A percentile compares a stretch with the other conserved stretches of the same genome.
Conservation (phyloP, 2,797 vertebrate genomes). For the Sebastolobus alascanus region DNA sequence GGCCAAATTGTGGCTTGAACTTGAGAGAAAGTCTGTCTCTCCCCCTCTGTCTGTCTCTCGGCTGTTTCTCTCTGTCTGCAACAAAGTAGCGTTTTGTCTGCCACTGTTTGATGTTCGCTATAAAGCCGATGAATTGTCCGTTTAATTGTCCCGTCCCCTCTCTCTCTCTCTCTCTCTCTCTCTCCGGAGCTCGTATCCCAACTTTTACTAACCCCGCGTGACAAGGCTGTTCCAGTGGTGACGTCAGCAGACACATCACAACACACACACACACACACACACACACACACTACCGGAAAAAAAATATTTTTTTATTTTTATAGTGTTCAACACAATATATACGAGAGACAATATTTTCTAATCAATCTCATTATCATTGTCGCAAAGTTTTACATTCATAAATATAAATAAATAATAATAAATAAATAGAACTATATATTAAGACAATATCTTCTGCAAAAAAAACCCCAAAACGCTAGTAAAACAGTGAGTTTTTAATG, state of each 20-base stretch:
- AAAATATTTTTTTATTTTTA: neutral
- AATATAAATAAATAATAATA: too few relatives aligned
- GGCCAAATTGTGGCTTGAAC: neutral
- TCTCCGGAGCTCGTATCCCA: slow-evolving; percentile 82
- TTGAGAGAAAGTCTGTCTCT: neutral
- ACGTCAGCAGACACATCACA: slow-evolving; percentile 85
- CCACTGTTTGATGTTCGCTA: slow-evolving; percentile 53
- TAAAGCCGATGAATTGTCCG: slow-evolving; percentile 50
- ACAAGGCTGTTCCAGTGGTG: slow-evolving; percentile 88
- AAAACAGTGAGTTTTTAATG: too few relatives aligned
- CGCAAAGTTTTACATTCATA: too few relatives aligned
- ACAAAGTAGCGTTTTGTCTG: slow-evolving; percentile 24
- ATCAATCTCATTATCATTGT: too few relatives aligned
- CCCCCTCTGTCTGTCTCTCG: neutral
- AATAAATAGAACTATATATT: too few relatives aligned
- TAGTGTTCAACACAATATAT: too few relatives aligned
- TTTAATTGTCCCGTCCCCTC: slow-evolving; percentile 40
- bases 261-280: slow-evolving; percentile 40
- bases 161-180: slow-evolving; percentile 47
- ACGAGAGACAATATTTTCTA: too few relatives aligned
- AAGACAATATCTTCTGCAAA: too few relatives aligned
- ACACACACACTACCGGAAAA: slow-evolving; percentile 16
- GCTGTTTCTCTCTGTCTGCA: slow-evolving; percentile 32
- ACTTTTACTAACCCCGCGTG: slow-evolving; percentile 91
- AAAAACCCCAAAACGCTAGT: too few relatives aligned